Evolutionary conservation across 2,888 invertebrate species (phyloP), one percentile per base, ranked within the genome.

Genomic region (Onthophagus sagittarius): DNA sequence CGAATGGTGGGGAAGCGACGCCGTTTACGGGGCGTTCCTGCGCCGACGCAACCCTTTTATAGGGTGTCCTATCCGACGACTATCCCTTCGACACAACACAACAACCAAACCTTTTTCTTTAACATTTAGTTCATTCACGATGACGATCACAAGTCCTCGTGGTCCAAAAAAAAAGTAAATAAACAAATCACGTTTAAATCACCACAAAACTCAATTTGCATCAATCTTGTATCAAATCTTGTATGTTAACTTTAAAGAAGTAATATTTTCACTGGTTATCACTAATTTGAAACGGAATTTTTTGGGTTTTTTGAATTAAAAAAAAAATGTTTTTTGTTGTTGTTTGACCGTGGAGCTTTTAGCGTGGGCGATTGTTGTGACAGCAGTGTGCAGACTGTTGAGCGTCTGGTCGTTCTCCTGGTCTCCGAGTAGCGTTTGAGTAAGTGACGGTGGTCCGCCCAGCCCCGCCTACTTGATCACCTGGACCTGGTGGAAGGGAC

Each of bases 361-460:
- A 23, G 77, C 78, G 77, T 79, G 77, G 78, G 79, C 77, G 79
- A 78, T 72, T 80, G 78, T 79, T 82, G 79, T 80, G 77, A 77
- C 77, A 77, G 76, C 77, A 77, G 76, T 77, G 77, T 78, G 79
- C 79, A 74, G 77, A 80, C 80, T 81, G 79, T 67, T 23, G 32
- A 67, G 67, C 67, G 15, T 15, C 67, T n/a, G 23, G 23, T 15
- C 39, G 39, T 11, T 53, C 39, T 53, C 80, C 82, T 78, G 79
- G 80, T 81, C 83, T 78, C 80, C 81, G 83, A 80, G 82, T 83
- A 82, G 83, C 83, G 83, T 83, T 83, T 83, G 84, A 84, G 84
- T 84, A 83, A 84, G 82, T 83, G 84, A 83, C 82, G 82, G 79
- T 80, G 84, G 80, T 83, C 83, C 82, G 83, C 83, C 83, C 83